A percentile compares a stretch with the other conserved stretches of the same genome.
Conservation (phyloP, 2,797 vertebrate species). For the Sylvia borin region DNA sequence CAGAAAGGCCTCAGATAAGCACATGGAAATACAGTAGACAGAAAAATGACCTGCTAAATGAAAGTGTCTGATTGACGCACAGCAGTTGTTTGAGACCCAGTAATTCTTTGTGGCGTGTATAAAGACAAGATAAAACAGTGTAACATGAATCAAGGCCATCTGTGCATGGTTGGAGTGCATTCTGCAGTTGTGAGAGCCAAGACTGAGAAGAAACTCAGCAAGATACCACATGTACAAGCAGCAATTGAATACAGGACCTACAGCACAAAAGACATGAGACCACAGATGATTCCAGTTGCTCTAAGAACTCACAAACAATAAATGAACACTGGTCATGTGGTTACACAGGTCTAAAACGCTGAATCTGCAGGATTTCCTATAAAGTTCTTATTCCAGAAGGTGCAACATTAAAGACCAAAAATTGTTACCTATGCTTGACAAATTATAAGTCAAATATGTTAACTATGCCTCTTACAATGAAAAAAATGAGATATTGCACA, state of each 20-base stretch:
- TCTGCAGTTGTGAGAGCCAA: not conserved
- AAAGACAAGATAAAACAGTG: conserved; percentile 51
- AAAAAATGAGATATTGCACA: not conserved
- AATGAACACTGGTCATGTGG: not conserved
- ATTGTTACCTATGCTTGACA: not conserved
- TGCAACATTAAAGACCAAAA: not conserved
- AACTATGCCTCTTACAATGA: not conserved
- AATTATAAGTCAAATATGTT: not conserved
- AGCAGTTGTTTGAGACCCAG: conserved; percentile 26
- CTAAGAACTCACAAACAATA: not conserved
- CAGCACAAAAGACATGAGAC: not conserved
- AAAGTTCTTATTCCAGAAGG: not conserved
- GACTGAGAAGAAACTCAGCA: not conserved
- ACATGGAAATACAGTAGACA: conserved; percentile 7
- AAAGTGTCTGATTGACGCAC: conserved; percentile 18
- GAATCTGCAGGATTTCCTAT: not conserved
- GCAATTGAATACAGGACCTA: not conserved
- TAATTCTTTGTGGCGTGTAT: not conserved
- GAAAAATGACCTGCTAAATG: conserved; percentile 16
- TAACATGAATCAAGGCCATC: conserved; percentile 18
- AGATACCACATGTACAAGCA: not conserved
- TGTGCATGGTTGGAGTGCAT: conserved; percentile 1
- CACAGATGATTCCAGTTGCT: not conserved
- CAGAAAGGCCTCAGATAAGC: not conserved
- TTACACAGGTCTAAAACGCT: not conserved